Evolutionary conservation across 1,140 invertebrate species (phyloP).

Genomic region (Bombus pyrosoma): DNA sequence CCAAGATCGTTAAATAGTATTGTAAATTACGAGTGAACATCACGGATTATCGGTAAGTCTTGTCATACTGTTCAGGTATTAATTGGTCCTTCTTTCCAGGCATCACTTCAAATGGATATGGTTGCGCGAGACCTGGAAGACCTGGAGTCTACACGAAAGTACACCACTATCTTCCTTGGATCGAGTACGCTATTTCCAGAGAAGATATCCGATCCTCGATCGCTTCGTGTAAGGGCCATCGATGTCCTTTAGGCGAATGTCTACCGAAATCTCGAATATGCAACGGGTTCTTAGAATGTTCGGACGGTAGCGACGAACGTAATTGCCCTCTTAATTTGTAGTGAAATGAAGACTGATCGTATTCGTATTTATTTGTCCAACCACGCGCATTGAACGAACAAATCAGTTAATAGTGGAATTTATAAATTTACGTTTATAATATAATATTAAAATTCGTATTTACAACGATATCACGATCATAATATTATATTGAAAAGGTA

Average conservation of each 20-base stretch:
- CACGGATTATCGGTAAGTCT: not conserved
- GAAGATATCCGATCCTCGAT: conserved; percentile 74
- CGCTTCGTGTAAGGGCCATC: conserved; percentile 85
- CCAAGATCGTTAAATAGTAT: not conserved
- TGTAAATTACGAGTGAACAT: not conserved
- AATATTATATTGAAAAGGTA: not conserved
- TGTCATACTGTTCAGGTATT: not conserved
- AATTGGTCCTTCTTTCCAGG: conserved; percentile 82
- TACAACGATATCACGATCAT: not conserved
- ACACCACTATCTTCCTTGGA: conserved; percentile 90
- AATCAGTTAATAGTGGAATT: not conserved
- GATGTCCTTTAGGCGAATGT: conserved; percentile 90
- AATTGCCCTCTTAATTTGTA: conserved; percentile 71
- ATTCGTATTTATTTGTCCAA: conserved; percentile 22
- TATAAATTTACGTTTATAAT: not conserved
- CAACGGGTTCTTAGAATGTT: conserved; percentile 90
- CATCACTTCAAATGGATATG: conserved; percentile 94
- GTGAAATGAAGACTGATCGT: conserved; percentile 47
- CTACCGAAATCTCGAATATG: conserved; percentile 87
- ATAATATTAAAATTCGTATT: not conserved
- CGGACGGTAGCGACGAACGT: conserved; percentile 88
- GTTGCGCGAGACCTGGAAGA: conserved; percentile 91
- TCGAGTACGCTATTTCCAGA: conserved; percentile 84
- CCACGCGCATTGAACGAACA: not conserved
- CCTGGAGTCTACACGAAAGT: conserved; percentile 96